Base-by-base conservation (phyloP, 2,113 vertebrate species). In the Poeciliopsis prolifica region DNA sequence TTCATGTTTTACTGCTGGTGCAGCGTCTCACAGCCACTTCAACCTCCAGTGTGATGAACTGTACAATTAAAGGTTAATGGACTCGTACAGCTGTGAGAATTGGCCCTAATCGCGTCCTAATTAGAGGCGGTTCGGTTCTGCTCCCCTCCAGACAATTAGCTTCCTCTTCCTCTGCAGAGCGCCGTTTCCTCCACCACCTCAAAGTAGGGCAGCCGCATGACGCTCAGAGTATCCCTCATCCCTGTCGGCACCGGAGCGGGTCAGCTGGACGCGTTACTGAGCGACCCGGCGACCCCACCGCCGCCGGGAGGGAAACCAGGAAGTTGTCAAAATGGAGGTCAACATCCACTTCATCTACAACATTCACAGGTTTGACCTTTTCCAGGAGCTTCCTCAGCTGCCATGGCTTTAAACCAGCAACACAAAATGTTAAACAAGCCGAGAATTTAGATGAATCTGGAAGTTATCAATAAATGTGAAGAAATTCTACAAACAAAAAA, bases 61-160 rank as follows among this genome's bases (percentile, higher is more conserved):
- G 72, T 80, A 65, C 64, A 31, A 82, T 87, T 82, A 84, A 86
- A 89, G 91, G 89, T 89, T 92, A 91, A 91, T 90, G 72, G 77
- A 83, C 88, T 87, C 87, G 78, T 75, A 84, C 86, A 86, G 83
- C 85, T 85, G 88, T 75, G 78, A 85, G 78, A 87, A 58, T 80
- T 77, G 14, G 71, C 78, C 78, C 24, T 88, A 83, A 90, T 85
- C 82, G 71, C 61, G 62, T 72, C 68, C 89, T 91, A 91, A 92
- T 92, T 90, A 90, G 82, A 81, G 81, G 81, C 86, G 70, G 72
- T 84, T 89, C 78, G 68, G 69, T 77, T 74, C 72, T 69, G 84
- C 19, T 63, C 6, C 68, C 81, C 86, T 82, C 86, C 17, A 37
- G 31, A 82, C 80, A 82, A 83, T 87, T 80, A 78, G 61, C 87